phyloP scores from a whole-genome alignment of 2,113 vertebrate species.

The Glaucidium brasilianum region DNA sequence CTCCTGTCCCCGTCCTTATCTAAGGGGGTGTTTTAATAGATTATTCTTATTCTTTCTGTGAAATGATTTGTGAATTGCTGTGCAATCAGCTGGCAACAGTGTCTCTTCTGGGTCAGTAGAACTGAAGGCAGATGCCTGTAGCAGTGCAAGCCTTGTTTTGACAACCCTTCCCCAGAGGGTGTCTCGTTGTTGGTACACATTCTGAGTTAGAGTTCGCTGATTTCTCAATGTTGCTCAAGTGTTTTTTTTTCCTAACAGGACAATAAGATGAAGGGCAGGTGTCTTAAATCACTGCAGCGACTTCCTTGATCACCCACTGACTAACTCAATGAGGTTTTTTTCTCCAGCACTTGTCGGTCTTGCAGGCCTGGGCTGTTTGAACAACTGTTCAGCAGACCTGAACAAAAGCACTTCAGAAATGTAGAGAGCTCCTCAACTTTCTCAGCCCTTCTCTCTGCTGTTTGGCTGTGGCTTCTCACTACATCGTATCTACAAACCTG shows the following conservation, averaged over 20 bases:
- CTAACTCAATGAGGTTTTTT: background rate
- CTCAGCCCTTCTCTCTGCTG: background rate
- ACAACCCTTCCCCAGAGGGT: background rate
- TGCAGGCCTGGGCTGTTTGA: background rate
- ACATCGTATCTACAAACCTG: background rate
- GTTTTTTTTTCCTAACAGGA: background rate
- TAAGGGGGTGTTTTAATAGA: background rate
- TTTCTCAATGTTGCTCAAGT: background rate
- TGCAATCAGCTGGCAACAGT: background rate
- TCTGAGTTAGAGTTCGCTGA: background rate
- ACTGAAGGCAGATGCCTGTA: background rate
- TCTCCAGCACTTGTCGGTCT: background rate
- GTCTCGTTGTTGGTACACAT: background rate
- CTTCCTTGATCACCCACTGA: background rate
- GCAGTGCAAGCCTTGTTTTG: background rate
- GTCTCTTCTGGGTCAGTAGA: background rate
- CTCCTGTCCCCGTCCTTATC: background rate
- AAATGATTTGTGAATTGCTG: constrained; percentile 51
- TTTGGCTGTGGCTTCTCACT: background rate
- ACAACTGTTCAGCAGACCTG: background rate
- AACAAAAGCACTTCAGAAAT: constrained; percentile 7
- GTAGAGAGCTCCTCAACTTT: background rate
- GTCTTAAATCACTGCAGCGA: background rate
- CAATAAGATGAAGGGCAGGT: background rate
- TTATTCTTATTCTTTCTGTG: constrained; percentile 32